Base-by-base conservation (phyloP, 2,888 invertebrate species). In the Therioaphis trifolii region DNA sequence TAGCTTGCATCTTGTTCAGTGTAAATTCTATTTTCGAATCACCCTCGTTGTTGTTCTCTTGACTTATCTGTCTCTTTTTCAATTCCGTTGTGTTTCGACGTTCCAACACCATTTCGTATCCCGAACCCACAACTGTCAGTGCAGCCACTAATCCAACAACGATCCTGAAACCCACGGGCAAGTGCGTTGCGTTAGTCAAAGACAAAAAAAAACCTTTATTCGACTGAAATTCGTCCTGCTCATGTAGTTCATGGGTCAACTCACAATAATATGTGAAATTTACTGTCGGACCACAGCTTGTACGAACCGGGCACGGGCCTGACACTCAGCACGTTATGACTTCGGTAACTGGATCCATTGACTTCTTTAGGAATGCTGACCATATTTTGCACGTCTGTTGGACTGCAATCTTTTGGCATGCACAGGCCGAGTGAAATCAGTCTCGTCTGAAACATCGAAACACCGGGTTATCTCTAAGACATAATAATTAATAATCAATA, bases 401-500 rank as follows among this genome's bases (percentile, higher is more conserved):
- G 91, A 9, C 91, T 89, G 88, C 95, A 95, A 9, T 92, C 90
- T 77, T 91, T 90, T 18, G 95, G 95, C 80, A 95, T 89, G 87
- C 95, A 95, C 18, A 94, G 89, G 0, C 95, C 95, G 7, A 95
- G 89, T 87, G 94, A 93, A 69, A 95, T 89, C 4, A 92, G 91
- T 87, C 93, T 92, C 55, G 91, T 91, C 94, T 95, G 88, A 43
- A 84, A 84, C 46, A 68, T 21, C 5, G 35, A 29, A 66, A 40
- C 3, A 76, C n/a, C 5, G 18, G n/a, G n/a, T n/a, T n/a, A 21
- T 12, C 27, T 43, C n/a, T 27, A 15, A 21, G 27, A 7, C 21
- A 40, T 14, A 55, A 29, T 7, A 58, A 35, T 7, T 4, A 63
- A 21, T 21, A 66, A 15, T 46, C 46, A 2, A 24, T 35, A 24